Evolutionary conservation across 2,113 vertebrate species (phyloP).

Genomic region (Microtus montanus): DNA sequence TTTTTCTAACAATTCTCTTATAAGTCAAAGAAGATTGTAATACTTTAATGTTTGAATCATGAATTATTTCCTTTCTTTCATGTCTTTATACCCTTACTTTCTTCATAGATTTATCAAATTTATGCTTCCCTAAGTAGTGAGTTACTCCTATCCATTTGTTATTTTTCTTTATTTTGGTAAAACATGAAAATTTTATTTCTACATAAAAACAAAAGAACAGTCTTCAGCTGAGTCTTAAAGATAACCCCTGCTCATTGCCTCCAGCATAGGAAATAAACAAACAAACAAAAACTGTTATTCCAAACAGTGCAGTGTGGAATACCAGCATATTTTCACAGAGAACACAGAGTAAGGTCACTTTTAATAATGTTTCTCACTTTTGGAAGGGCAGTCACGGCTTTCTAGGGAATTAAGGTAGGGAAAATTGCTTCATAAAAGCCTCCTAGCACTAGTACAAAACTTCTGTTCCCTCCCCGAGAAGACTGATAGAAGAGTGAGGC

Average conservation of each 20-base stretch:
- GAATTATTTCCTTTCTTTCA: not conserved
- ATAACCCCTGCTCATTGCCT: not conserved
- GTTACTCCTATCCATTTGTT: not conserved
- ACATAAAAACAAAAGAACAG: not conserved
- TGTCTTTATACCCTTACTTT: not conserved
- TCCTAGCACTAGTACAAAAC: not conserved
- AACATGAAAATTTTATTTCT: not conserved
- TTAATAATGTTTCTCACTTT: not conserved
- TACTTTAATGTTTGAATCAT: not conserved
- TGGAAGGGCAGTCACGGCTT: no score
- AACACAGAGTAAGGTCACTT: not conserved
- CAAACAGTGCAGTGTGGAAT: not conserved
- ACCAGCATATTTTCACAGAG: not conserved
- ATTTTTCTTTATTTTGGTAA: not conserved
- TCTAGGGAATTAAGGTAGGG: not conserved
- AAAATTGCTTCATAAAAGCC: not conserved
- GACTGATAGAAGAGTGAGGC: rapidly evolving
- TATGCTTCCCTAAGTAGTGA: not conserved
- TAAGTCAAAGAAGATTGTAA: not conserved
- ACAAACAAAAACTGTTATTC: not conserved
- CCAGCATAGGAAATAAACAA: not conserved
- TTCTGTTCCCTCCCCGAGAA: no score
- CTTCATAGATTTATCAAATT: not conserved
- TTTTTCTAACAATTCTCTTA: not conserved
- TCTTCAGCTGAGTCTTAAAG: not conserved